A percentile compares a stretch with the other conserved stretches of the same genome.
phyloP scores from a whole-genome alignment of 2,113 vertebrate genomes.

The Boleophthalmus pectinirostris region DNA sequence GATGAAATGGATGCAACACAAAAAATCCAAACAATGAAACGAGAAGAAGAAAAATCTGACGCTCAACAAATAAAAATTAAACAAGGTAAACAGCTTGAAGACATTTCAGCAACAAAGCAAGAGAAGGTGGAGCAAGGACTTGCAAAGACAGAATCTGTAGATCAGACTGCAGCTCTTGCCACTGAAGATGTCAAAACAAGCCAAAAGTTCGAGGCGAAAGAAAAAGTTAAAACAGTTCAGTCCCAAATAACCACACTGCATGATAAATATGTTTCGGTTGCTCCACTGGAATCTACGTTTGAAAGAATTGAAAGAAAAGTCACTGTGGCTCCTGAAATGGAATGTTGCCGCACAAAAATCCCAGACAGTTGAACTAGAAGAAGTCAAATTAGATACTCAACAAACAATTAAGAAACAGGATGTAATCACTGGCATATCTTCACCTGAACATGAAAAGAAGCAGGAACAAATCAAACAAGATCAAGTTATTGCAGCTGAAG shows the following conservation, averaged over 20 bases:
- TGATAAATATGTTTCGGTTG: slow-evolving; percentile 4
- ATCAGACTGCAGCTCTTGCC: not conserved
- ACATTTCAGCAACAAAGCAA: not conserved
- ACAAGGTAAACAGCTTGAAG: not conserved
- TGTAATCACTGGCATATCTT: no score
- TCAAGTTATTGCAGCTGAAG: not conserved
- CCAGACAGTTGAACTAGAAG: not conserved
- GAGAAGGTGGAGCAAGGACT: not conserved
- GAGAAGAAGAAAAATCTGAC: not conserved
- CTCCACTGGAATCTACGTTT: not conserved
- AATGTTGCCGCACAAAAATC: not conserved
- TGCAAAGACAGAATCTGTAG: not conserved
- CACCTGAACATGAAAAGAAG: not conserved
- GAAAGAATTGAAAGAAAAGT: not conserved
- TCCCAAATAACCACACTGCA: not conserved
- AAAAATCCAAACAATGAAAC: not conserved
- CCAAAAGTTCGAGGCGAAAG: not conserved
- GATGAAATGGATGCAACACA: not conserved
- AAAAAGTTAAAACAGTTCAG: not conserved
- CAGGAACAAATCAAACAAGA: not conserved
- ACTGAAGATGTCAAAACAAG: not conserved
- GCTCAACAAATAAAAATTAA: not conserved
- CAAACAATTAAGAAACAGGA: not conserved
- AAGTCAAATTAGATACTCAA: not conserved
- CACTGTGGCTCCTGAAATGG: not conserved